A percentile compares a stretch with the other conserved stretches of the same genome.
Conservation (phyloP, 2,113 vertebrate species). For the Psettodes erumei region DNA sequence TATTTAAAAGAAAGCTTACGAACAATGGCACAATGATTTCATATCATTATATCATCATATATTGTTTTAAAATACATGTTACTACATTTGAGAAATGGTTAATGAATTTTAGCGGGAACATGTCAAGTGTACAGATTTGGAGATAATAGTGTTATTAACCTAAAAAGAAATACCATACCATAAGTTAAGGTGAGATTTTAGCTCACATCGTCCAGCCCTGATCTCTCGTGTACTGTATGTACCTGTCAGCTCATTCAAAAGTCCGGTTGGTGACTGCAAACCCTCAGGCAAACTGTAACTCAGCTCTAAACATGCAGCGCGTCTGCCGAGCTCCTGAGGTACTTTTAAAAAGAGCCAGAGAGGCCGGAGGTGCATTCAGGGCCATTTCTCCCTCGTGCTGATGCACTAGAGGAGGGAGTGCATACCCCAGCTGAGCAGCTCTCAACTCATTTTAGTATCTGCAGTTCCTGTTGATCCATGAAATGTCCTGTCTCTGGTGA, state of each 20-base stretch:
- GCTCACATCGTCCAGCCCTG: neutral
- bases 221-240: neutral
- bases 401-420: slow-evolving; percentile 83
- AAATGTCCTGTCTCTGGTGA: slow-evolving; percentile 94
- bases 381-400: slow-evolving; percentile 83
- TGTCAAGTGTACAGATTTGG: no score
- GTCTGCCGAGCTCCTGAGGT: slow-evolving; percentile 84
- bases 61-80: neutral
- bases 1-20: no score
- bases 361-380: slow-evolving; percentile 55
- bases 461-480: slow-evolving; percentile 96
- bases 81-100: no score
- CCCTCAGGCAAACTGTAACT: slow-evolving; percentile 48
- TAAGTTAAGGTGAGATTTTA: neutral
- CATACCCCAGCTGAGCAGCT: slow-evolving; percentile 88
- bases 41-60: neutral
- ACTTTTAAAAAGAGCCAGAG: slow-evolving; percentile 81
- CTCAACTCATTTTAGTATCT: slow-evolving; percentile 93
- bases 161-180: no score
- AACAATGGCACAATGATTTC: no score
- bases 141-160: no score
- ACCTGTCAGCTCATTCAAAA: neutral
- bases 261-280: slow-evolving; percentile 17
- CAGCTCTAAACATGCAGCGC: slow-evolving; percentile 79
- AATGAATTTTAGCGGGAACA: no score